Evolutionary conservation across 2,888 invertebrate species (phyloP).

Genomic region (Achlya flavicornis): DNA sequence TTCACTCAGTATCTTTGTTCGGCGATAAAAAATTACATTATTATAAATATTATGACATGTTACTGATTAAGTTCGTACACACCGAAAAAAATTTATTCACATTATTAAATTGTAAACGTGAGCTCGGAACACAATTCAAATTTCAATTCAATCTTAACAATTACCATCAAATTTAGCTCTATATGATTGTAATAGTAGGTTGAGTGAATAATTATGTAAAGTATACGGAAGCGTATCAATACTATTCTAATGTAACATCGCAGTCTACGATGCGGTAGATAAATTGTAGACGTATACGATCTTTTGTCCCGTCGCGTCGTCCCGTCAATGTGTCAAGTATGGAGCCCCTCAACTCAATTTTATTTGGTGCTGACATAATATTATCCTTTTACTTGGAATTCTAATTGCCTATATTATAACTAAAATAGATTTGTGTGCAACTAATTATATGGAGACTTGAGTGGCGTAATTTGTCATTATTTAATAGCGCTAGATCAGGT

Average conservation of each 20-base stretch:
- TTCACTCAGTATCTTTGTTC: background rate
- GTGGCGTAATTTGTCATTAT: background rate
- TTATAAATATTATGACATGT: background rate
- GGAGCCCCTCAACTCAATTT: conserved; percentile 56
- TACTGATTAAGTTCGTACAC: conserved; percentile 1
- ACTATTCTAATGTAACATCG: conserved; percentile 50
- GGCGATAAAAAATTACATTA: background rate
- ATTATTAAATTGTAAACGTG: conserved; percentile 3
- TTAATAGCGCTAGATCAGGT: background rate
- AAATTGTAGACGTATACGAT: conserved; percentile 65
- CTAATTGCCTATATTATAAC: conserved; percentile 25
- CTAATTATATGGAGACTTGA: background rate
- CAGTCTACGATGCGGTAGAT: conserved; percentile 56
- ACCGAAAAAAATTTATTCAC: conserved; percentile 6
- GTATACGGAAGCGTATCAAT: conserved; percentile 50
- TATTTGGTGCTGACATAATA: conserved; percentile 63
- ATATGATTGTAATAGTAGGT: background rate
- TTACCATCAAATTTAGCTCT: background rate
- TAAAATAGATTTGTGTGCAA: conserved; percentile 14
- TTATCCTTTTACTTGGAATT: conserved; percentile 48
- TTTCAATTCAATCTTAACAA: no score
- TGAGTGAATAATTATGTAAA: no score
- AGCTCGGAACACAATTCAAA: no score
- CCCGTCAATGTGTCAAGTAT: conserved; percentile 78
- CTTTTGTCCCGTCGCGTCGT: conserved; percentile 76